Base-by-base conservation (phyloP, 1,140 invertebrate species). In the Drosophila simulans region DNA sequence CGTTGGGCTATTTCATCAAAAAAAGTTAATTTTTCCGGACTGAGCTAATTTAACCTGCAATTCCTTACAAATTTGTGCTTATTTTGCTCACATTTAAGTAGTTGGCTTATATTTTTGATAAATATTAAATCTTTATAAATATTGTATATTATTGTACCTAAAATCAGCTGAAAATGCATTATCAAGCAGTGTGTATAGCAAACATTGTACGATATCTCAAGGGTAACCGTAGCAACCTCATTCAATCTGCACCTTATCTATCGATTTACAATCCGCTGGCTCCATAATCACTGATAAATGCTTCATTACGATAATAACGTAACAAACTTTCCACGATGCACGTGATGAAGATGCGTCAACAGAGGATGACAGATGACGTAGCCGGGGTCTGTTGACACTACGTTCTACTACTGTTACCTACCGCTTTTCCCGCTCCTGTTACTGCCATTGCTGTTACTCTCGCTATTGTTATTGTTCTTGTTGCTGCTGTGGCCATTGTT, bases 301-400 rank as follows among this genome's bases (percentile, higher is more conserved):
- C 63, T 51, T 39, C 43, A n/a, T 42, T 39, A 53, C 45, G 56
- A 60, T 60, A 62, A 43, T 64, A 58, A 40, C 35, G 25, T 53
- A 55, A 81, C 81, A 88, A 85, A 85, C 76, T 85, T 85, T 85
- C 82, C 82, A 77, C 15, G 40, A 42, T 64, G 40, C 57, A 55
- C 53, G 62, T 68, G 78, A 49, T 43, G 62, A 53, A 74, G 81
- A 85, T 79, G 71, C 71, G 72, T 57, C 71, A 75, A 75, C 71
- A 75, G 34, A 10, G 35, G 52, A 5, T 74, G 71, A 64, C 58
- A 56, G 59, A 65, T 75, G 72, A 75, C 72, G 72, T 75, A 74
- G 52, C 37, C 31, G 20, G 35, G 31, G 25, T 11, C 15, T 54
- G 43, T 55, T 74, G 69, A 60, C 70, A 42, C 53, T 42, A 27